Percentiles rank a stretch among this genome's conserved stretches.
Conservation (phyloP, 2,113 vertebrate species). For the Willisornis vidua region DNA sequence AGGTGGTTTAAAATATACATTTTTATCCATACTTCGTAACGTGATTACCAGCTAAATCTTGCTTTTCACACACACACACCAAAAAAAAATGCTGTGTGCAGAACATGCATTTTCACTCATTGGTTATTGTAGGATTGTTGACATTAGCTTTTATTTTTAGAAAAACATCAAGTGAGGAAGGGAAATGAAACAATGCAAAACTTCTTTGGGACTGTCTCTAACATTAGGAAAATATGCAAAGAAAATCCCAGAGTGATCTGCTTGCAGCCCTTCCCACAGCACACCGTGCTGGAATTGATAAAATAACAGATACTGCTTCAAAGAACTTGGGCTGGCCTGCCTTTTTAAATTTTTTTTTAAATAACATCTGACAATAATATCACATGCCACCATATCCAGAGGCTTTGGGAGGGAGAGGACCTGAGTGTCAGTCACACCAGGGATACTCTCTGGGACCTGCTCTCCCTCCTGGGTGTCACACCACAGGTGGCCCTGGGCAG, state of each 20-base stretch:
- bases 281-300: accelerated
- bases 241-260: neutral
- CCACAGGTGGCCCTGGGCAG: neutral
- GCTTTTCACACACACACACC: neutral
- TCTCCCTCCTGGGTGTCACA: neutral
- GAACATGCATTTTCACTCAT: neutral
- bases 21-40: neutral
- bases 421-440: accelerated
- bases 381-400: accelerated
- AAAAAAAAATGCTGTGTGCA: neutral
- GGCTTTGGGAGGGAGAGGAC: neutral
- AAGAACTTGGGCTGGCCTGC: neutral
- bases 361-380: neutral
- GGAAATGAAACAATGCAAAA: neutral
- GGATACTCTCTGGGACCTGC: neutral
- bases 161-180: neutral
- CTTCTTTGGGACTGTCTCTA: neutral
- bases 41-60: neutral
- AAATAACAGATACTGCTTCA: neutral
- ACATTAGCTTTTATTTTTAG: constrained; percentile 15
- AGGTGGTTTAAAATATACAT: neutral
- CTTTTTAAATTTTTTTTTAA: neutral
- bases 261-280: neutral
- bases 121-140: neutral
- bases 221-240: neutral